Evolutionary conservation across 2,113 vertebrate species (phyloP), one percentile per base, ranked within the genome.

Genomic region (Platanista minor): DNA sequence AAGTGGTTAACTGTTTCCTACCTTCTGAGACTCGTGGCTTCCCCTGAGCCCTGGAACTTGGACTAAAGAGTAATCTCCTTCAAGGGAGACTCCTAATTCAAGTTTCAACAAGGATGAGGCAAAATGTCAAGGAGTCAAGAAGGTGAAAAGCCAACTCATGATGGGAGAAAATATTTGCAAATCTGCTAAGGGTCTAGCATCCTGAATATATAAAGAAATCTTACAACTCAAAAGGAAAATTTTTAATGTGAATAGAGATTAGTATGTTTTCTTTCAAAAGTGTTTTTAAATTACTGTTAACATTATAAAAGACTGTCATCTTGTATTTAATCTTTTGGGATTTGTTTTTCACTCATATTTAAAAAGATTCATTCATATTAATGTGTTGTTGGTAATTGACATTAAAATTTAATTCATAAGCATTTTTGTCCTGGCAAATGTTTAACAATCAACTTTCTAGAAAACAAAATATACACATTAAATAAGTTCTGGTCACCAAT

Each of bases 1-100:
- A 71, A 62, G 41, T 59, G 12, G 36, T 90, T 96, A 95, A 93
- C 90, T n/a, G 2, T 93, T 87, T 97, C 43, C 52, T 96, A 52
- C 71, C 75, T 87, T 87, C 41, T 33, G n/a, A 91, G 69, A 54
- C 2, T 81, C 43, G 31, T 31, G 36, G 9, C 57, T 91, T 67
- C 41, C 33, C 49, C 33, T 46, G 62, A 91, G 27, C 33, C 46
- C 66, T 71, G 27, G 81, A 62, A 72, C 31, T 62, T 64, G 8
- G 4, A 15, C 36, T 57, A 27, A 75, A 84, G 11, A 31, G 27
- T 49, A 72, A 36, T 43, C 31, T 85, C 33, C 72, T 92, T 46
- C 33, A 33, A 25, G 41, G 74, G 18, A 81, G 54, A 67, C 0
- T 39, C n/a, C 27, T 18, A 43, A 8, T 49, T 75, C n/a, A 12